Evolutionary conservation across 2,888 invertebrate genomes (phyloP), one percentile per base, ranked within the genome.

Genomic region (Poecilus cupreus): DNA sequence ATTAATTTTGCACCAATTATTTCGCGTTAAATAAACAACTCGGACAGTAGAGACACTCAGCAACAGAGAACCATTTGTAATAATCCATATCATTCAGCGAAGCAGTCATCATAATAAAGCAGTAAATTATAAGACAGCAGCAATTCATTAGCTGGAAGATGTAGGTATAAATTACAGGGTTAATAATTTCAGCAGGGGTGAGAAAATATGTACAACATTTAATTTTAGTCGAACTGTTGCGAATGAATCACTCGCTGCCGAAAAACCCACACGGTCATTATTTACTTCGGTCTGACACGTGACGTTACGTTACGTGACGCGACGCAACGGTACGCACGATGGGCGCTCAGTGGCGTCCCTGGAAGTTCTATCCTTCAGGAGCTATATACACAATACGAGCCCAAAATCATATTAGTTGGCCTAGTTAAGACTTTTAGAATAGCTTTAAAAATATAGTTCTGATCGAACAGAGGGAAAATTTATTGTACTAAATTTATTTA

Each of bases 231-330:
- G 32, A 51, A 51, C 51, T 49, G 51, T 11, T 49, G 74, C 24
- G 24, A 51, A 75, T 75, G 51, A 75, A 75, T 75, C 74, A 75
- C 51, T 6, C 26, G 16, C 24, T 75, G 46, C 51, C 74, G 51
- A 75, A 68, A 75, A 75, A 75, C 74, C 74, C 46, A 51, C 68
- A 68, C 49, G 11, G 26, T 75, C 74, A 75, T 75, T 75, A 75
- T 49, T 75, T 75, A 75, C 74, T 51, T 32, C 24, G 22, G 32
- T 13, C 68, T 68, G 68, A 68, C 68, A 68, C 68, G 37, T 68
- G 68, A 68, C 68, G 26, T 26, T 10, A 18, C 54, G 54, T 16
- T 10, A 26, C 16, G 18, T 43, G 18, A 68, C 68, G 68, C 20
- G 13, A 24, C 24, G 16, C 64, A 0, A 32, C n/a, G 37, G 6